A percentile compares a stretch with the other conserved stretches of the same genome.
These are phyloP conservation scores for Coreius guichenoti DNA, from an alignment of 2,797 vertebrate genomes.

Conservation along the genomic window DNA sequence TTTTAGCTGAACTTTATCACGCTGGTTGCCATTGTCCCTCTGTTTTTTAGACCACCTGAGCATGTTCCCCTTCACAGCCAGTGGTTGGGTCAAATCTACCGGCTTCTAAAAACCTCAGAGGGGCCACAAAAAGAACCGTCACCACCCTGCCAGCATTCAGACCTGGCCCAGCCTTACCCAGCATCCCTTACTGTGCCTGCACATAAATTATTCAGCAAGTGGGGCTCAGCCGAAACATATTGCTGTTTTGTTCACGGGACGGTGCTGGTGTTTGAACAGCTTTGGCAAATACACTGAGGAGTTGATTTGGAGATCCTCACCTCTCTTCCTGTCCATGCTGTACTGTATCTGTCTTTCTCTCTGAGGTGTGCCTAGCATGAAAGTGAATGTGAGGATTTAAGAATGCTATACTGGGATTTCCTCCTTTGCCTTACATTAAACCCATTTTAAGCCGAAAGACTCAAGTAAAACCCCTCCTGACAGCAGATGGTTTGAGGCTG, in stretches of 20 bases:
- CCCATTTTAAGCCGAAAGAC: constrained; percentile 34
- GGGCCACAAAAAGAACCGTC: not conserved
- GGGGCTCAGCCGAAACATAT: constrained; percentile 40
- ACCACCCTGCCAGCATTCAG: constrained; percentile 18
- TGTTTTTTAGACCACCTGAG: constrained; percentile 20
- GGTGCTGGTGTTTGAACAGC: constrained; percentile 48
- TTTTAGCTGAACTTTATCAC: constrained; percentile 56
- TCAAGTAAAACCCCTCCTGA: constrained; percentile 4
- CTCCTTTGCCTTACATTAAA: constrained; percentile 38
- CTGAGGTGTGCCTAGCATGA: constrained; percentile 6
- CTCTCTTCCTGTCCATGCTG: constrained; percentile 21
- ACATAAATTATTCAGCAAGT: constrained; percentile 54
- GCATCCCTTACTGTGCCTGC: constrained; percentile 31
- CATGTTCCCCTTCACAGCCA: constrained; percentile 25
- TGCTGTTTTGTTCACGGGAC: constrained; percentile 47
- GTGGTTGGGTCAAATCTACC: constrained; percentile 27
- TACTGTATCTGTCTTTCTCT: constrained; percentile 11
- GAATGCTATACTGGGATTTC: constrained; percentile 39
- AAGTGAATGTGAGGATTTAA: constrained; percentile 36
- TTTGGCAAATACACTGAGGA: constrained; percentile 50
- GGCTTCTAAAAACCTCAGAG: constrained; percentile 1
- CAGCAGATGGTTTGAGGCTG: constrained; percentile 19
- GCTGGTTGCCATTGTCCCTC: constrained; percentile 46
- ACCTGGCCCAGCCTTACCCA: constrained; percentile 10
- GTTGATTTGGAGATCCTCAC: constrained; percentile 34